Conservation (phyloP, 2,888 invertebrate species). For the Tuta absoluta region DNA sequence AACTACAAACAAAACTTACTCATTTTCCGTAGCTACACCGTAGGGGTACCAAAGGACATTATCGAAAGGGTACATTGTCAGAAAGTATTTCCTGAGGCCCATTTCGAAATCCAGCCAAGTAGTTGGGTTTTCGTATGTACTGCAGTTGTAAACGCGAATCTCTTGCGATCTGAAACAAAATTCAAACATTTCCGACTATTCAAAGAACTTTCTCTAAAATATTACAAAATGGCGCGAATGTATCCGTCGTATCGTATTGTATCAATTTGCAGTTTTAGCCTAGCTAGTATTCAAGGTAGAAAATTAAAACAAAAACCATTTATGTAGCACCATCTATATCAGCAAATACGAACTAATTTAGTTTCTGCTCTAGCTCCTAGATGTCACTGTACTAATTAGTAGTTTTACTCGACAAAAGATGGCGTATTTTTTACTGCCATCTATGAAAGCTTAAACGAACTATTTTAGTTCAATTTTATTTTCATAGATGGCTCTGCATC, state of each 20-base stretch:
- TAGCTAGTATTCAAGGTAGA: not conserved
- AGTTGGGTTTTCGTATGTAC: conserved; percentile 86
- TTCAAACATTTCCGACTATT: not conserved
- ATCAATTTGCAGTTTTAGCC: too few species aligned
- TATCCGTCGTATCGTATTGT: not conserved
- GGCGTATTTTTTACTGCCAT: not conserved
- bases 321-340: not conserved
- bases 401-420: not conserved
- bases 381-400: not conserved
- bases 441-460: not conserved
- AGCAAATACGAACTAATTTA: not conserved
- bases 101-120: conserved; percentile 84
- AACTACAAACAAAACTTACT: too few species aligned
- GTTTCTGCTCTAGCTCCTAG: not conserved
- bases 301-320: not conserved
- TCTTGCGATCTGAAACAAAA: conserved; percentile 39
- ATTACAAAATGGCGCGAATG: not conserved
- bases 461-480: not conserved
- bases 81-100: conserved; percentile 68
- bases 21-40: conserved; percentile 72
- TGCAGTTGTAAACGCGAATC: conserved; percentile 86
- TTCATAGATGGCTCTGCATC: not conserved
- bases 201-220: not conserved
- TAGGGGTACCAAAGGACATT: conserved; percentile 84
- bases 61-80: conserved; percentile 78